Base-by-base conservation (phyloP, 1,140 invertebrate species). In the Maniola jurtina region DNA sequence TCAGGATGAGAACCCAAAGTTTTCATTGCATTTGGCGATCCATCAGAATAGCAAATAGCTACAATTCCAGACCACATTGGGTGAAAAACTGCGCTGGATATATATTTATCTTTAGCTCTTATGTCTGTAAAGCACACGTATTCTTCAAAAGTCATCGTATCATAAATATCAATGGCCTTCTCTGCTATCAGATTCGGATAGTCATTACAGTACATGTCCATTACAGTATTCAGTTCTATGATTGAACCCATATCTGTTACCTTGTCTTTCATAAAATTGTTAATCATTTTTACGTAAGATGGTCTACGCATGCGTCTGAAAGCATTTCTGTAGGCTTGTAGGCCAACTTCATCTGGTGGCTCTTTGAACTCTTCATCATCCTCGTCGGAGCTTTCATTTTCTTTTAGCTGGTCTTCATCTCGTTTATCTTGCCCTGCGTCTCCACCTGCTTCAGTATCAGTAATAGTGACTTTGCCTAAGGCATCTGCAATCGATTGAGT, bases 71-170 rank as follows among this genome's bases (percentile, higher is more conserved):
- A 92, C 88, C 93, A 92, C 73, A 93, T 91, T 1, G 94, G 94
- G 90, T 96, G 95, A 94, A 95, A 96, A 52, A 90, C 89, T 8
- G 92, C 89, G 71, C 92, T 91, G n/a, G 93, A 93, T 58, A 96
- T 93, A 73, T 93, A 93, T 80, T 93, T 94, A 64, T 92, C 91
- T 78, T 92, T 92, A 48, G 92, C 84, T 76, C 91, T 92, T 13
- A 93, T 91, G 73, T 94, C 93, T 48, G 92, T 92, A 73, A 94
- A 94, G 71, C 92, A 93, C 70, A 93, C 89, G 72, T 93, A 93
- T 73, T 94, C 93, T 56, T 91, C 84, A 78, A 93, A 93, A 9
- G 79, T 79, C 79, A 91, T 89, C 1, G 71, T 81, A 72, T 83
- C 78, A 66, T 76, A 86, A 61, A 76, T 77, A 48, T 83, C 82